phyloP scores from a whole-genome alignment of 1,140 invertebrate genomes.

The Doryteuthis pealeii region DNA sequence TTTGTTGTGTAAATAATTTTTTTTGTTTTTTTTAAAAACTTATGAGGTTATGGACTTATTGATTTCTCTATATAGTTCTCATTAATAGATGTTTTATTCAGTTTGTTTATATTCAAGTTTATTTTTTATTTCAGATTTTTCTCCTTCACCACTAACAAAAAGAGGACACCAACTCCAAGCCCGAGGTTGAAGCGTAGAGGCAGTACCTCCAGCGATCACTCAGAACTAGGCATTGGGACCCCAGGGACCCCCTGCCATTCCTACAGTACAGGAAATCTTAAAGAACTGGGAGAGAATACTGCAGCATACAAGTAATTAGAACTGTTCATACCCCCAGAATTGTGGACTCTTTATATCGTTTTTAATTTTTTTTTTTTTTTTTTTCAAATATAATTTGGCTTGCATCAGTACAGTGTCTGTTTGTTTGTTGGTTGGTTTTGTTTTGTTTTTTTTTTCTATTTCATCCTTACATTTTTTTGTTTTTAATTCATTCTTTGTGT shows the following conservation, averaged over 20 bases:
- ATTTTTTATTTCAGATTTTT: constrained; percentile 75
- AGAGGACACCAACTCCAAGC: constrained; percentile 72
- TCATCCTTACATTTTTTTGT: no score
- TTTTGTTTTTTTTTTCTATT: no score
- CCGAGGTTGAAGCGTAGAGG: constrained; percentile 55
- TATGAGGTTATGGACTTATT: no score
- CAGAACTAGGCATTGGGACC: constrained; percentile 33
- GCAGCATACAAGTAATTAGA: constrained; percentile 6
- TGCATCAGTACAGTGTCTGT: no score
- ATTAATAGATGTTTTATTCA: no score
- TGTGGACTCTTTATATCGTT: neutral
- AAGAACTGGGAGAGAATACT: constrained; percentile 57
- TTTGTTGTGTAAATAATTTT: no score
- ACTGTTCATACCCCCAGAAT: neutral
- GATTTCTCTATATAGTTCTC: no score
- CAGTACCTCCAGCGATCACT: constrained; percentile 47
- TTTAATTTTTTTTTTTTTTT: no score
- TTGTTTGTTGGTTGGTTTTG: no score
- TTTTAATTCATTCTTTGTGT: no score
- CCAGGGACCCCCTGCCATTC: constrained; percentile 58
- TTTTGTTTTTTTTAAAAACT: no score
- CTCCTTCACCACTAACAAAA: constrained; percentile 85
- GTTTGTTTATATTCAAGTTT: neutral
- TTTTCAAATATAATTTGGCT: no score
- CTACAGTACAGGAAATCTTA: constrained; percentile 76